A percentile compares a stretch with the other conserved stretches of the same genome.
Conservation (phyloP, 2,888 invertebrate species). For the Metallyticus violacea region DNA sequence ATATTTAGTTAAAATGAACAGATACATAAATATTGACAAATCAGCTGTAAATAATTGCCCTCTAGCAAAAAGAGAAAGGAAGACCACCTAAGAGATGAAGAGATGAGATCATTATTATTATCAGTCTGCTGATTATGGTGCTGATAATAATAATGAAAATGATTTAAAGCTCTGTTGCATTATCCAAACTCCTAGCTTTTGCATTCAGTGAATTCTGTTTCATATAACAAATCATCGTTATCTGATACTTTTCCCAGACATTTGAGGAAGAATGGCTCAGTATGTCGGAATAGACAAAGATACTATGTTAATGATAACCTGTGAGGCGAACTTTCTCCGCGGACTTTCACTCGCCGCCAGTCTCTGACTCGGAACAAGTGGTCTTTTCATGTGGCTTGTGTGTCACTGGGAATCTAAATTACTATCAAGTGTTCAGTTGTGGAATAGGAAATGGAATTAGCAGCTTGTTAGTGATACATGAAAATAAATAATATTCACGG, state of each 20-base stretch:
- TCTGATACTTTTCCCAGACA: background rate
- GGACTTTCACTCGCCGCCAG: background rate
- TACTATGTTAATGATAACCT: background rate
- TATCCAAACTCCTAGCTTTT: background rate
- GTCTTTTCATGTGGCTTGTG: background rate
- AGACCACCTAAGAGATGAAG: no score
- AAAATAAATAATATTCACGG: background rate
- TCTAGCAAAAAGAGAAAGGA: no score
- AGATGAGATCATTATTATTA: no score
- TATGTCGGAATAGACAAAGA: background rate
- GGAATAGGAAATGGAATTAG: background rate
- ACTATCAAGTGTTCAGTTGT: background rate
- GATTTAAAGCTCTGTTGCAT: no score
- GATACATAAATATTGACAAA: no score
- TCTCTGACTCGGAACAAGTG: background rate
- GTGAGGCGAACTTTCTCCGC: background rate
- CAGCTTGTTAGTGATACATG: no score
- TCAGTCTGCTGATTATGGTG: no score
- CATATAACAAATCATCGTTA: background rate
- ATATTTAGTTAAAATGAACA: no score
- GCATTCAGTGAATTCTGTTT: background rate
- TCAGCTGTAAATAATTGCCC: no score
- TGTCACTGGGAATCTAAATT: background rate
- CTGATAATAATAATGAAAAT: no score
- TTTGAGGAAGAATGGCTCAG: background rate